These are phyloP conservation scores for Lasioglossum figueresi DNA, from an alignment of 2,888 invertebrate genomes.

Conservation along the genomic window DNA sequence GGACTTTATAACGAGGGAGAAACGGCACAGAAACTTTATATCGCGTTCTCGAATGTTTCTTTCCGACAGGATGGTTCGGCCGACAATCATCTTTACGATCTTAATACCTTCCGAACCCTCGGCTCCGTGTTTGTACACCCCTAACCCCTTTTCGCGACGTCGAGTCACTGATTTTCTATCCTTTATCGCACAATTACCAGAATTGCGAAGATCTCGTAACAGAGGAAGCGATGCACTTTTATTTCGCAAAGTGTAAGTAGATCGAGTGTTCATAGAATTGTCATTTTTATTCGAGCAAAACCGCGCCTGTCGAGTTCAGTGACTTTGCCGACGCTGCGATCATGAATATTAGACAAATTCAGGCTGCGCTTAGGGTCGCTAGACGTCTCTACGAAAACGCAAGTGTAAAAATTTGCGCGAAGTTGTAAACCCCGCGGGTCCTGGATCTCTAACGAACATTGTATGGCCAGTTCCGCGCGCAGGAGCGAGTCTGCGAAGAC, in stretches of 20 bases:
- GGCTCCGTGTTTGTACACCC: too few relatives aligned
- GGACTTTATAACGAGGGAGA: constrained; percentile 31
- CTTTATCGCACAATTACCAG: neutral
- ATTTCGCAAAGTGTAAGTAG: neutral
- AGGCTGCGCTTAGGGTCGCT: neutral
- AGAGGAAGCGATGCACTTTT: neutral
- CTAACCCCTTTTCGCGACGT: neutral
- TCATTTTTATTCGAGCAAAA: too few relatives aligned
- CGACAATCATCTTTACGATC: constrained; percentile 5
- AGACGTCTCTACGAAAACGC: neutral
- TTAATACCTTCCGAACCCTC: neutral
- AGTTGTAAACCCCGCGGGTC: neutral
- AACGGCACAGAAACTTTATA: neutral
- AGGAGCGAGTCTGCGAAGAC: neutral
- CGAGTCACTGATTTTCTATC: neutral
- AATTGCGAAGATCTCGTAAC: neutral
- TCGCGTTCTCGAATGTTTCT: constrained; percentile 10
- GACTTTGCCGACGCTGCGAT: too few relatives aligned
- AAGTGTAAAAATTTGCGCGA: neutral
- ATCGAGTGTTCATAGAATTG: too few relatives aligned
- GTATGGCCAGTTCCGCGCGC: neutral
- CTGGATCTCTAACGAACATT: neutral
- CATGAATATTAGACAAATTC: too few relatives aligned
- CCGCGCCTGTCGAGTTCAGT: too few relatives aligned
- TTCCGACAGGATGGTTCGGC: neutral